Evolutionary conservation across 2,888 invertebrate species (phyloP).

Genomic region (Cheilosia variabilis): DNA sequence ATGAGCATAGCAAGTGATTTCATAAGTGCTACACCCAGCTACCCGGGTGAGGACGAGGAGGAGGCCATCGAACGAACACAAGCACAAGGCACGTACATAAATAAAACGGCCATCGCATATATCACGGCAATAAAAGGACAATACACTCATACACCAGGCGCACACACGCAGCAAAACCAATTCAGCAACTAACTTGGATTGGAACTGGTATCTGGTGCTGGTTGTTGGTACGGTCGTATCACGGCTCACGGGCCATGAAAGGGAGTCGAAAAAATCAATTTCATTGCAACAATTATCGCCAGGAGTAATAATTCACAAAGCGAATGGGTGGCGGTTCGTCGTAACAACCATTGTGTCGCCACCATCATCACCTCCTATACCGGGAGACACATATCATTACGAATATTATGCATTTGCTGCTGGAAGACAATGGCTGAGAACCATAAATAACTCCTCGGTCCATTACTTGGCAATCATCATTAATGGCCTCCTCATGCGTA

Average conservation of each 20-base stretch:
- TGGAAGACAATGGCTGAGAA: conserved; percentile 63
- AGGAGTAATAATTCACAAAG: conserved; percentile 66
- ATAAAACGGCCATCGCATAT: conserved; percentile 66
- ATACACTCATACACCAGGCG: conserved; percentile 19
- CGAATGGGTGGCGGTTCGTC: conserved; percentile 38
- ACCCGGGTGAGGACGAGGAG: conserved; percentile 20
- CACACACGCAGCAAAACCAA: conserved; percentile 32
- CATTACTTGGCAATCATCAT: conserved; percentile 74
- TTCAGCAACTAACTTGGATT: conserved; percentile 13
- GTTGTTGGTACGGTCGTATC: too few relatives aligned
- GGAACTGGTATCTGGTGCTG: too few relatives aligned
- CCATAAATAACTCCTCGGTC: conserved; percentile 67
- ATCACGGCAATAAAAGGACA: conserved; percentile 67
- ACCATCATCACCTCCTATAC: conserved; percentile 34
- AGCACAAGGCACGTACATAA: conserved; percentile 61
- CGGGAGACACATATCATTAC: conserved; percentile 49
- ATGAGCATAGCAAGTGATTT: conserved; percentile 53
- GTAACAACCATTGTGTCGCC: conserved; percentile 16
- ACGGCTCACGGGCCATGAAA: background rate
- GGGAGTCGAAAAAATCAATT: conserved; percentile 65
- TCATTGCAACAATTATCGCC: conserved; percentile 70
- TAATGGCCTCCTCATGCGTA: conserved; percentile 70
- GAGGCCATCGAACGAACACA: conserved; percentile 35
- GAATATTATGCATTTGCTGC: conserved; percentile 3
- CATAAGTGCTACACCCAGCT: conserved; percentile 2